Evolutionary conservation across 2,797 vertebrate genomes (phyloP).

Genomic region (Glyptemys insculpta): DNA sequence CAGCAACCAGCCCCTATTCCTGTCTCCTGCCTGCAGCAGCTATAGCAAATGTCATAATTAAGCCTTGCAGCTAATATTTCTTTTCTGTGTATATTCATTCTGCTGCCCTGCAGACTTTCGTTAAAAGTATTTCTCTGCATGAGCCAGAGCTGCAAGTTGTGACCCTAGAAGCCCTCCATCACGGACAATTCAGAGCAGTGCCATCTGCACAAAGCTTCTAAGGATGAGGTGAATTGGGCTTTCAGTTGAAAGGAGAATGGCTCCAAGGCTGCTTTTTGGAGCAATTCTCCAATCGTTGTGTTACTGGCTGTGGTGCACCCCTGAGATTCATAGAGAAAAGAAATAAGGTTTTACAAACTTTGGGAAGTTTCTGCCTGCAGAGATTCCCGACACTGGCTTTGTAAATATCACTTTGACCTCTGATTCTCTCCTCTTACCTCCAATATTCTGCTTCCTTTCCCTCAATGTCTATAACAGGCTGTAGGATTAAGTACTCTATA

Average conservation of each 20-base stretch:
- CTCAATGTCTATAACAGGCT: not conserved
- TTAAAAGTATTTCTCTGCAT: not conserved
- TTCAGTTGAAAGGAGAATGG: not conserved
- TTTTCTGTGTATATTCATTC: slow-evolving; percentile 19
- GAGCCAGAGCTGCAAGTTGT: not conserved
- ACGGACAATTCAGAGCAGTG: not conserved
- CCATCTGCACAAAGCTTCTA: not conserved
- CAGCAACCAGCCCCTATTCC: slow-evolving; percentile 10
- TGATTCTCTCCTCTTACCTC: not conserved
- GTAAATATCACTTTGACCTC: not conserved
- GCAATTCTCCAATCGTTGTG: not conserved
- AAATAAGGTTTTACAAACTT: not conserved
- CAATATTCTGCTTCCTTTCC: not conserved
- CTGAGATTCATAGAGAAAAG: not conserved
- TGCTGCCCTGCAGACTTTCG: not conserved
- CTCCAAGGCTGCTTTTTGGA: not conserved
- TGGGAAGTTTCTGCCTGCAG: not conserved
- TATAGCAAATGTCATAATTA: slow-evolving; percentile 21
- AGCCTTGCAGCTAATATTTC: slow-evolving; percentile 17
- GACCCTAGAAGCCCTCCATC: not conserved
- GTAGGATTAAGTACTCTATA: not conserved
- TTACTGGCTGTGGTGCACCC: not conserved
- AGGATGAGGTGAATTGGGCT: not conserved
- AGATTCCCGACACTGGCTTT: not conserved
- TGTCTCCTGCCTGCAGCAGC: not conserved